Evolutionary conservation across 2,888 invertebrate species (phyloP).

Genomic region (Caradrina kadenii): DNA sequence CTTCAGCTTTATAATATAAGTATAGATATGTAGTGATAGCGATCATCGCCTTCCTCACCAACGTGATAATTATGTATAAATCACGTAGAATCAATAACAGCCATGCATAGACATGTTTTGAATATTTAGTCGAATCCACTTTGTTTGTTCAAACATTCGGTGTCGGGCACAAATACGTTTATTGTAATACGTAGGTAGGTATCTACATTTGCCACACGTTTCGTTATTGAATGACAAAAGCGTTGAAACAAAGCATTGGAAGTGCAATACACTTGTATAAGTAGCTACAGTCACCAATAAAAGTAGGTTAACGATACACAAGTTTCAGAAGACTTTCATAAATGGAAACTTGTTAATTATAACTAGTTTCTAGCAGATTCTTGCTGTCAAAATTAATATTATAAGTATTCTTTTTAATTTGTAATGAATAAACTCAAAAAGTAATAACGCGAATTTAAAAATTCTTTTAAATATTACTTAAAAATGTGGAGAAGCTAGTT

Average conservation of each 20-base stretch:
- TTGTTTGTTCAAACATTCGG: slow-evolving; percentile 35
- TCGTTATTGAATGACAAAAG: slow-evolving; percentile 28
- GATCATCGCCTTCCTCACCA: slow-evolving; percentile 14
- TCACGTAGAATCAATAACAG: slow-evolving; percentile 41
- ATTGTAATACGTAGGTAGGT: slow-evolving; percentile 6
- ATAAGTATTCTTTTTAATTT: too few species aligned
- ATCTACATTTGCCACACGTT: neutral
- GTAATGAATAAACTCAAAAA: too few species aligned
- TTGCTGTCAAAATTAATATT: too few species aligned
- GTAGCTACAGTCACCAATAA: neutral
- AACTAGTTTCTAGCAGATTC: neutral
- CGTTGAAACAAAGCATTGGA: slow-evolving; percentile 13
- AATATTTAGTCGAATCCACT: slow-evolving; percentile 38
- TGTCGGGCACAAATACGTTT: neutral
- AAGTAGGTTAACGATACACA: slow-evolving; percentile 3
- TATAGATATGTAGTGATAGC: neutral
- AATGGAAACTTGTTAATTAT: neutral
- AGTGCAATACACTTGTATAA: neutral
- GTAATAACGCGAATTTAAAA: too few species aligned
- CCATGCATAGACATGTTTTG: slow-evolving; percentile 29
- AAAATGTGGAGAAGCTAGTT: too few species aligned
- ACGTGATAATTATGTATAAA: slow-evolving; percentile 17
- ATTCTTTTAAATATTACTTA: too few species aligned
- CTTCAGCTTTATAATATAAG: too few species aligned
- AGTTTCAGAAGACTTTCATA: neutral